Evolutionary conservation across 2,888 invertebrate genomes (phyloP).

Genomic region (Orthosia gracilis): DNA sequence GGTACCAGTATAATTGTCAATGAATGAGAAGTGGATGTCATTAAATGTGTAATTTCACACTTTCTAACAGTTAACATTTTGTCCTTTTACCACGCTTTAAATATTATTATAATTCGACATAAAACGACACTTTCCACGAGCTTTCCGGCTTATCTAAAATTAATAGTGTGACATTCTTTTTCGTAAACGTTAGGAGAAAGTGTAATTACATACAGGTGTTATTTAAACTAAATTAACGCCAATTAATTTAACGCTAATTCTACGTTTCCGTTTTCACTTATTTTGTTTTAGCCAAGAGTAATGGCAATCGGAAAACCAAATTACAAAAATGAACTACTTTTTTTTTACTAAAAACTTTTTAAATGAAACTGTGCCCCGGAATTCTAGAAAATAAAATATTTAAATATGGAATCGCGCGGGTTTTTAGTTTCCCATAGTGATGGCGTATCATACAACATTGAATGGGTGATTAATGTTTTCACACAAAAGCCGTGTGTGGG

Average conservation of each 20-base stretch:
- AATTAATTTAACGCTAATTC: conserved; percentile 49
- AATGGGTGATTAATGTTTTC: conserved; percentile 68
- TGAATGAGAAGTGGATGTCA: conserved; percentile 21
- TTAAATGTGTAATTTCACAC: conserved; percentile 26
- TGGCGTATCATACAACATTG: conserved; percentile 51
- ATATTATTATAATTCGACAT: conserved; percentile 20
- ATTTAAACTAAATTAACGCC: conserved; percentile 26
- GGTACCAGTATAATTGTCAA: conserved; percentile 2
- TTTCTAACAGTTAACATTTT: conserved; percentile 3
- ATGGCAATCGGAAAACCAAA: conserved; percentile 18
- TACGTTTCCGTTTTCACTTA: conserved; percentile 36
- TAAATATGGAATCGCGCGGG: conserved; percentile 23
- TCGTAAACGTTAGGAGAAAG: conserved; percentile 34
- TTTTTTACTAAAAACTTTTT: conserved; percentile 31
- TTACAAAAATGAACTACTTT: not conserved
- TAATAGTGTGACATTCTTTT: conserved; percentile 27
- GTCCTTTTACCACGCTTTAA: conserved; percentile 12
- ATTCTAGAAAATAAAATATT: conserved; percentile 10
- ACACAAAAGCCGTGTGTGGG: conserved; percentile 61
- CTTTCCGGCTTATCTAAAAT: conserved; percentile 29
- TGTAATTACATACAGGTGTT: conserved; percentile 6
- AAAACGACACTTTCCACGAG: conserved; percentile 45
- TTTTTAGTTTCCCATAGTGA: conserved; percentile 59
- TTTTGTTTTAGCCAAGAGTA: not conserved
- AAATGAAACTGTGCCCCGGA: conserved; percentile 25